Evolutionary conservation across 2,113 vertebrate genomes (phyloP).

Genomic region (Pristiophorus japonicus): DNA sequence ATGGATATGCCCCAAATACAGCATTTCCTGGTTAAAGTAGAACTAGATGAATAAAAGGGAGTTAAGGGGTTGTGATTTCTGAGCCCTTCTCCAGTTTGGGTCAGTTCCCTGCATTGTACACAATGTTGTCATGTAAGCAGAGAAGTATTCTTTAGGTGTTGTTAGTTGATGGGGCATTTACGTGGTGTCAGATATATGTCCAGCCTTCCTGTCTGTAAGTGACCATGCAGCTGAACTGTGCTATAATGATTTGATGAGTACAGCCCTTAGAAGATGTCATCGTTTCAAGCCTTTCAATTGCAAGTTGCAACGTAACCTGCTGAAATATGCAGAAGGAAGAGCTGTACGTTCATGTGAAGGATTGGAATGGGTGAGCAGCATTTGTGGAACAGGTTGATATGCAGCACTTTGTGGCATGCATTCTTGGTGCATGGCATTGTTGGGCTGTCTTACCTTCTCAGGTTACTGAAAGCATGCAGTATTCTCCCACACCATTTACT

Average conservation of each 20-base stretch:
- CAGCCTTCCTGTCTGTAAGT: not conserved
- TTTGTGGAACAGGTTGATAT: not conserved
- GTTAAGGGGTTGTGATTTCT: not conserved
- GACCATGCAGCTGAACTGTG: not conserved
- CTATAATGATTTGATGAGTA: not conserved
- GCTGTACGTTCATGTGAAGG: not conserved
- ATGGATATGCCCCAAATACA: too few relatives aligned
- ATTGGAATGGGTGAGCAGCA: not conserved
- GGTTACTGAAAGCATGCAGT: too few relatives aligned
- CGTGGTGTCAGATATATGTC: too few relatives aligned
- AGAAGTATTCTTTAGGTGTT: too few relatives aligned
- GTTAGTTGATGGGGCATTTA: too few relatives aligned
- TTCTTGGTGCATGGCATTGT: not conserved
- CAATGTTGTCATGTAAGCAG: too few relatives aligned
- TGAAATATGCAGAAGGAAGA: not conserved
- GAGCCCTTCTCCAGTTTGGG: not conserved
- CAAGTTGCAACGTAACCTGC: not conserved
- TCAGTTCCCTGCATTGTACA: too few relatives aligned
- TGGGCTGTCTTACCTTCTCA: not conserved
- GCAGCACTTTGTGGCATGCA: not conserved
- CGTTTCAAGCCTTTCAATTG: not conserved
- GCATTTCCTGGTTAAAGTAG: too few relatives aligned
- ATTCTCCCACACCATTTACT: too few relatives aligned
- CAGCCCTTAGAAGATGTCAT: not conserved
- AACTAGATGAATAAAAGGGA: too few relatives aligned